These are phyloP conservation scores for Verasper variegatus DNA, from an alignment of 2,113 vertebrate genomes.

Conservation along the genomic window DNA sequence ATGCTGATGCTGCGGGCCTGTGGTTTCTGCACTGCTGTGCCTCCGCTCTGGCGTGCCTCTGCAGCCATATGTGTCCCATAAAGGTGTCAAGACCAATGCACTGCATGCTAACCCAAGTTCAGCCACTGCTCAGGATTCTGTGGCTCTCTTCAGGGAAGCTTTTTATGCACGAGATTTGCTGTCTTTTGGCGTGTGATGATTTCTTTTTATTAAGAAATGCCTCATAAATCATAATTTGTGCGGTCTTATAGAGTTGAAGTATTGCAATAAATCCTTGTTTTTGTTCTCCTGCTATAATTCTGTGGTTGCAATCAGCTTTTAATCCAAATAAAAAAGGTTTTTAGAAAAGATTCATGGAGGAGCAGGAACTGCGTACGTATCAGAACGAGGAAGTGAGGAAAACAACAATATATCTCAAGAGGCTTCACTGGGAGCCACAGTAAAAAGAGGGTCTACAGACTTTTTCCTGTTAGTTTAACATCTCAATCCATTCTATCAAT, in stretches of 20 bases:
- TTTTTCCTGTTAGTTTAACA: conserved; percentile 34
- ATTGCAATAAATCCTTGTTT: not conserved
- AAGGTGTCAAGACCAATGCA: conserved; percentile 69
- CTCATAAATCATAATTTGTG: not conserved
- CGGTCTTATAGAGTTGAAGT: not conserved
- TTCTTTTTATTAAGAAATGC: not conserved
- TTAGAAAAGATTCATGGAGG: conserved; percentile 2
- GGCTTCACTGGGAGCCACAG: not conserved
- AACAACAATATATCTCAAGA: not conserved
- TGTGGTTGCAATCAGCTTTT: not conserved
- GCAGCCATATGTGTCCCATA: conserved; percentile 66
- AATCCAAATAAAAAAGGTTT: not conserved
- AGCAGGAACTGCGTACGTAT: too few species aligned
- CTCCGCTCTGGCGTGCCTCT: conserved; percentile 44
- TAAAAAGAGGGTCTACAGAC: not conserved
- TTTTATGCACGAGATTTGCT: conserved; percentile 23
- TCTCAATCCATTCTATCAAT: conserved; percentile 30
- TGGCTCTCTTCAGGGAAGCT: conserved; percentile 28
- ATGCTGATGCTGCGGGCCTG: conserved; percentile 53
- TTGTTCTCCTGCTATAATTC: not conserved
- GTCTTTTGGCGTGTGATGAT: conserved; percentile 15
- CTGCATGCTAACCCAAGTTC: conserved; percentile 49
- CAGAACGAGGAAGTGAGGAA: not conserved
- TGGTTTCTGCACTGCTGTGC: conserved; percentile 26
- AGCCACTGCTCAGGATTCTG: conserved; percentile 28